Evolutionary conservation across 2,113 vertebrate genomes (phyloP), one percentile per base, ranked within the genome.

Genomic region (Zootoca vivipara): DNA sequence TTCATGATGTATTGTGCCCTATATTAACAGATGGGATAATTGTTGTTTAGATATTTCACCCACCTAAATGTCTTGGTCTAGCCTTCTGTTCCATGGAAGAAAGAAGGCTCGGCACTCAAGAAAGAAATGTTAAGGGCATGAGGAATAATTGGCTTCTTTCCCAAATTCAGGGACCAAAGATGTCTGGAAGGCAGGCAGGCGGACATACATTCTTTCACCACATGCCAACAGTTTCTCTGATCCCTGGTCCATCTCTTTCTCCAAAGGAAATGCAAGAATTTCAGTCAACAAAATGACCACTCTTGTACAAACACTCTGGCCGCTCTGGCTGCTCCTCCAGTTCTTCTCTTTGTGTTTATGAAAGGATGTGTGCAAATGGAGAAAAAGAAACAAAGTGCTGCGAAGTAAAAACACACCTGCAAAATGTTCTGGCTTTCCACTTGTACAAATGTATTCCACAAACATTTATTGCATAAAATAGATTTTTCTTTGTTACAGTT

Each of bases 351-450:
- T 67, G 24, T 0, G 56, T 92, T 90, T 91, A 70, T 10, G 88
- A 73, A 28, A 33, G 84, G 7, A 33, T 62, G 28, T 52, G 3
- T 87, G 92, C 72, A 38, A 92, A 93, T 83, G 87, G 42, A 86
- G 87, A 90, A 91, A 26, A 12, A 24, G 5, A 78, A 40, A 46
- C 40, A 78, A 78, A 78, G n/a, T 10, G 13, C 0, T 46, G 22
- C 12, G 10, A 46, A 58, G 78, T 13, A 58, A 62, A 90, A 92
- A 5, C 84, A 40, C 62, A 33, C 0, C 87, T 89, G 78, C 78
- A 81, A 20, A 33, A 65, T 64, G 4, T 40, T 65, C 1, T 15
- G 33, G 3, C 22, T 82, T 24, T 62, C 33, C 33, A 65, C 4
- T 28, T 12, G 10, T 38, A 67, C 64, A 18, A 82, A 69, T 16